Evolutionary conservation across 37 sponge, comb jelly and placozoan species (phyloP).

Genomic region (Halisarca cf. caerulea): DNA sequence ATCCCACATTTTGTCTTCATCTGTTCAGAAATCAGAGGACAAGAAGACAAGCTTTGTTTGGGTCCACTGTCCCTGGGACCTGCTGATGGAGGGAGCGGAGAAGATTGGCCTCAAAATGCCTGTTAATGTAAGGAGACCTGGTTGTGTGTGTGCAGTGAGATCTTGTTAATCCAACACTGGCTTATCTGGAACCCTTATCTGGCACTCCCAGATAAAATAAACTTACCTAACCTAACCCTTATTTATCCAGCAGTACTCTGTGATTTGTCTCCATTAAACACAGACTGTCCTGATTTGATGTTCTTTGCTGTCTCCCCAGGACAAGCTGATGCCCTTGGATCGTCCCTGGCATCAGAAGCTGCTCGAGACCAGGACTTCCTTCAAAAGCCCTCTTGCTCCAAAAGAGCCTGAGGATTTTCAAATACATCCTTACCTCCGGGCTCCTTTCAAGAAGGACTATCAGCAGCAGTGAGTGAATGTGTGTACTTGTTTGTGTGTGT

Average conservation of each 20-base stretch:
- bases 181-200: too few species aligned
- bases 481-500: neutral
- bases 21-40: conserved; percentile 73
- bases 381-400: conserved; percentile 14
- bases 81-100: conserved; percentile 76
- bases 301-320: neutral
- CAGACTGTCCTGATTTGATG: too few species aligned
- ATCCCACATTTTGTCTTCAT: too few species aligned
- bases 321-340: neutral
- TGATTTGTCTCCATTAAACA: too few species aligned
- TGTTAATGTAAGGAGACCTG: conserved; percentile 59
- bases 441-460: conserved; percentile 7
- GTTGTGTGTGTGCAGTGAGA: too few species aligned
- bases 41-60: conserved; percentile 75
- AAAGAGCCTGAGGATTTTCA: conserved; percentile 8
- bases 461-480: conserved; percentile 12
- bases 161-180: too few species aligned
- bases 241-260: too few species aligned
- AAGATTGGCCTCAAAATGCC: conserved; percentile 77
- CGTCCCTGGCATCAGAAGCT: conserved; percentile 1
- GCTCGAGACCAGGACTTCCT: neutral
- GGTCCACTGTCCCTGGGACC: conserved; percentile 66
- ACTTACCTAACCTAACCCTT: too few species aligned
- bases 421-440: conserved; percentile 12
- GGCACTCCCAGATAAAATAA: too few species aligned